Evolutionary conservation across 1,140 invertebrate genomes (phyloP).

Genomic region (Scaptomyza hsui): DNA sequence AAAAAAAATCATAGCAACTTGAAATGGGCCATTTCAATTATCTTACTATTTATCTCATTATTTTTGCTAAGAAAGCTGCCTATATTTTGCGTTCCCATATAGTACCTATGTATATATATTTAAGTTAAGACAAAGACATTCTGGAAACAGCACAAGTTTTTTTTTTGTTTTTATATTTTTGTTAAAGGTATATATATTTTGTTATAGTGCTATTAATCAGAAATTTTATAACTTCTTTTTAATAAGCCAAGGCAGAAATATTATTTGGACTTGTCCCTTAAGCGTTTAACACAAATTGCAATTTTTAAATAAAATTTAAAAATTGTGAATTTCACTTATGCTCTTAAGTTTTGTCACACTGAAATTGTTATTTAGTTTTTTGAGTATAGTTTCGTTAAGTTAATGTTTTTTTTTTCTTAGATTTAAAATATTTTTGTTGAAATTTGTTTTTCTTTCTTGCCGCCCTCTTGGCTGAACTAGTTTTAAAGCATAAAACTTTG

Average conservation of each 20-base stretch:
- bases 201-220: conserved; percentile 74
- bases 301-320: conserved; percentile 76
- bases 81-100: conserved; percentile 48
- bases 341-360: conserved; percentile 50
- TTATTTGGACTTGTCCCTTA: conserved; percentile 57
- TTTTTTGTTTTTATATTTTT: conserved; percentile 45
- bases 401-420: conserved; percentile 27
- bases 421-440: conserved; percentile 45
- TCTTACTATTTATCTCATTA: conserved; percentile 23
- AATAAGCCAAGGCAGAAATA: conserved; percentile 59
- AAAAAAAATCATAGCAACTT: conserved; percentile 30
- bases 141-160: conserved; percentile 30
- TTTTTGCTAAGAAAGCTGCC: conserved; percentile 67
- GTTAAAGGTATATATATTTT: conserved; percentile 25
- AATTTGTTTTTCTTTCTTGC: conserved; percentile 53
- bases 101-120: conserved; percentile 37
- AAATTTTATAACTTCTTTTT: conserved; percentile 79
- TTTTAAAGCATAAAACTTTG: conserved; percentile 58
- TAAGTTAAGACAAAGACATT: conserved; percentile 40
- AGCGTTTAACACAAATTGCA: conserved; percentile 68
- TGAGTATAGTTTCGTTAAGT: conserved; percentile 56
- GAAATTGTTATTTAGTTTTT: conserved; percentile 63
- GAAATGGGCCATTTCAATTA: conserved; percentile 50
- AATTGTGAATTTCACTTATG: conserved; percentile 72
- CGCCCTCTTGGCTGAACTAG: conserved; percentile 59